These are phyloP conservation scores for Arrhopalites spinosus DNA, from an alignment of 2,888 invertebrate genomes.

Conservation along the genomic window DNA sequence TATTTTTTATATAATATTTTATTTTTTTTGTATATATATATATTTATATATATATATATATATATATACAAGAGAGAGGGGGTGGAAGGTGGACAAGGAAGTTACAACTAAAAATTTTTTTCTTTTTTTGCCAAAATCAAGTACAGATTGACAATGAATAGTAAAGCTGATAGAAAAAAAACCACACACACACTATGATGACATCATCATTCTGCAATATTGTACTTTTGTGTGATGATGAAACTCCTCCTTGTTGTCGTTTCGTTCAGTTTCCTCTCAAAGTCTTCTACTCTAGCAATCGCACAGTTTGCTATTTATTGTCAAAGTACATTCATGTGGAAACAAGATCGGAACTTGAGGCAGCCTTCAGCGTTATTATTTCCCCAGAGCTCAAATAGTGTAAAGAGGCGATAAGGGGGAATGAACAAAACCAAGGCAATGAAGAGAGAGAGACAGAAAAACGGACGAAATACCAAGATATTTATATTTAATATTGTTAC, in stretches of 20 bases:
- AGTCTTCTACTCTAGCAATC: constrained; percentile 2
- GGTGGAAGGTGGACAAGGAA: too few relatives aligned
- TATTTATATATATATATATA: too few relatives aligned
- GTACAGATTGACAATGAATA: neutral
- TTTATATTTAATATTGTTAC: too few relatives aligned
- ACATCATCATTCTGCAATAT: too few relatives aligned
- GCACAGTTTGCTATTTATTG: constrained; percentile 28
- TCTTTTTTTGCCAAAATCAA: too few relatives aligned
- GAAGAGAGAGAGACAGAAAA: neutral
- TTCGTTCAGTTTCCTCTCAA: neutral
- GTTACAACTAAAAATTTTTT: too few relatives aligned
- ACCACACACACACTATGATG: too few relatives aligned
- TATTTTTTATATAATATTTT: too few relatives aligned
- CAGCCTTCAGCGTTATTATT: constrained; percentile 35
- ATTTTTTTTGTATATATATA: too few relatives aligned
- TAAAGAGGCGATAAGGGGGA: constrained; percentile 38
- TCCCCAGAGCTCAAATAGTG: constrained; percentile 40
- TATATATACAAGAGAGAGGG: too few relatives aligned
- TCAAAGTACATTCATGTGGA: constrained; percentile 30
- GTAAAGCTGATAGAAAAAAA: neutral
- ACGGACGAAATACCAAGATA: neutral
- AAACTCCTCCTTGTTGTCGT: neutral
- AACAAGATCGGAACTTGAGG: constrained; percentile 32
- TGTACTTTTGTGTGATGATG: too few relatives aligned
- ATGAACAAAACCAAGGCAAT: constrained; percentile 5